phyloP scores from a whole-genome alignment of 2,797 vertebrate species.

The Etheostoma nigrum region DNA sequence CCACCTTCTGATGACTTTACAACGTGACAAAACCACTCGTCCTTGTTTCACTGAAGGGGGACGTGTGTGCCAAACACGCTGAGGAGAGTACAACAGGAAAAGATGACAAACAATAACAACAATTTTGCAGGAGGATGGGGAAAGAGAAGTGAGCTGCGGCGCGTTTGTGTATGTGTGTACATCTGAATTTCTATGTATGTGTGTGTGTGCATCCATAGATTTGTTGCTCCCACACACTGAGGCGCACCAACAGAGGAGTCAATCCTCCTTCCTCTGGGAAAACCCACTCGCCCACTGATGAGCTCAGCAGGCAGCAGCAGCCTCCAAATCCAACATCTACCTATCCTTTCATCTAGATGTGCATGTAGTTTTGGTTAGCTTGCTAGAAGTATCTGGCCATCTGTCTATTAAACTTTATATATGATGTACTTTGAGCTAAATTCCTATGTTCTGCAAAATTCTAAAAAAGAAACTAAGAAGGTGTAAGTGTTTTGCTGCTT shows the following conservation, averaged over 20 bases:
- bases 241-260: slow-evolving; percentile 39
- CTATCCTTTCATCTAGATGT: slow-evolving; percentile 2
- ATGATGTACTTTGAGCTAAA: background rate
- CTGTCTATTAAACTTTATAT: background rate
- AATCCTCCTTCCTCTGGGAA: slow-evolving; percentile 80
- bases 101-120: slow-evolving; percentile 10
- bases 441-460: too few relatives aligned
- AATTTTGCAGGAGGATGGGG: slow-evolving; percentile 8
- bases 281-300: slow-evolving; percentile 74
- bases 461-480: too few relatives aligned
- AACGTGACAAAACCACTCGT: slow-evolving; percentile 68
- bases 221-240: slow-evolving; percentile 38
- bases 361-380: background rate
- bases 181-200: slow-evolving; percentile 7
- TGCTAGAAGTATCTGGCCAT: background rate
- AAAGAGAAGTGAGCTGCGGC: background rate
- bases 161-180: background rate
- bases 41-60: slow-evolving; percentile 44
- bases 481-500: background rate
- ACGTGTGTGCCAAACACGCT: slow-evolving; percentile 28
- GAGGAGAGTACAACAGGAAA: slow-evolving; percentile 12
- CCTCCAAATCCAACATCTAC: slow-evolving; percentile 29
- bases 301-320: slow-evolving; percentile 79
- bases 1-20: slow-evolving; percentile 83
- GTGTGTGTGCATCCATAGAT: slow-evolving; percentile 11